Conservation (phyloP, 1,140 invertebrate species). For the Eulimnadia texana region DNA sequence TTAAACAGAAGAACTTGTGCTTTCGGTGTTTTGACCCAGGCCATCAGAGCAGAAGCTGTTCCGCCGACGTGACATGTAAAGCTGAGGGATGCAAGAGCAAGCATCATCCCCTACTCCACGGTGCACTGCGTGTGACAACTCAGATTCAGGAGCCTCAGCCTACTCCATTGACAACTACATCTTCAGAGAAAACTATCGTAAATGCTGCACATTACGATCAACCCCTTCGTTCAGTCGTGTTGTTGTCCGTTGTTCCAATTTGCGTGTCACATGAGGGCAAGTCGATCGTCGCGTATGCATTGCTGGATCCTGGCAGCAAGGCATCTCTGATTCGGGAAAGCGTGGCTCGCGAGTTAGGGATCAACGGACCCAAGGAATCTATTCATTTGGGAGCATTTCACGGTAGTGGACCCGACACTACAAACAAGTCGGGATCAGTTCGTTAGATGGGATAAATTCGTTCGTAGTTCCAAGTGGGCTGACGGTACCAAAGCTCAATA, state of each 20-base stretch:
- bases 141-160: background rate
- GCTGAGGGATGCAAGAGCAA: background rate
- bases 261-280: background rate
- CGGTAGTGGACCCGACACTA: background rate
- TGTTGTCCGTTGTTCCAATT: background rate
- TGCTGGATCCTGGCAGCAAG: background rate
- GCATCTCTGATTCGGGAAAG: background rate
- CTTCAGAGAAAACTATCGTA: background rate
- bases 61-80: background rate
- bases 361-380: background rate
- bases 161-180: background rate
- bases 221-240: background rate
- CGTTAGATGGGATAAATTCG: background rate
- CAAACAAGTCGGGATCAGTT: background rate
- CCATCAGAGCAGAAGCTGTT: background rate
- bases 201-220: background rate
- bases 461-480: background rate
- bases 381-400: background rate
- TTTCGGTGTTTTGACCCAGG: background rate
- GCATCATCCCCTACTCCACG: conserved; percentile 5
- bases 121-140: too few relatives aligned
- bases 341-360: background rate
- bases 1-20: conserved; percentile 1
- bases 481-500: background rate
- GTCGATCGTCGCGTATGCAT: background rate